These are phyloP conservation scores for Ennomos quercinarius DNA, from an alignment of 2,888 invertebrate species.

Conservation along the genomic window DNA sequence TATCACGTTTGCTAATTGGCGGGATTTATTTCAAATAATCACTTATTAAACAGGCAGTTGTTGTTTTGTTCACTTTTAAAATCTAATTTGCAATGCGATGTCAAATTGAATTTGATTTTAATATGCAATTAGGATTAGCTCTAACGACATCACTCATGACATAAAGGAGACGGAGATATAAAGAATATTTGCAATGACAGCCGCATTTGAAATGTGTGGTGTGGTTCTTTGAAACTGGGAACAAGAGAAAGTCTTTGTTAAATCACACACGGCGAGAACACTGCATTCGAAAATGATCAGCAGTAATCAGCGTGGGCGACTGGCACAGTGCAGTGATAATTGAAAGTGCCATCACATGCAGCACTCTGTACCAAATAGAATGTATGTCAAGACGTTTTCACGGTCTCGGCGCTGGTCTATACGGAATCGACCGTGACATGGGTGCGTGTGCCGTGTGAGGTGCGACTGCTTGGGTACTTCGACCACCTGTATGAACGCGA, in stretches of 20 bases:
- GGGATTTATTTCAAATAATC: constrained; percentile 61
- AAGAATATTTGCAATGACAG: constrained; percentile 69
- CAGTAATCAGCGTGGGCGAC: constrained; percentile 64
- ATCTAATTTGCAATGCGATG: constrained; percentile 68
- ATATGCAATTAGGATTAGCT: constrained; percentile 75
- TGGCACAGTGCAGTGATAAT: constrained; percentile 74
- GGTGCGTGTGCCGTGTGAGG: constrained; percentile 40
- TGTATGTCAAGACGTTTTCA: constrained; percentile 80
- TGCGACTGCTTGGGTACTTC: constrained; percentile 30
- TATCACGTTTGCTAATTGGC: constrained; percentile 63
- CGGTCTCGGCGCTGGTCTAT: constrained; percentile 68
- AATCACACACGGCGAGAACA: constrained; percentile 62
- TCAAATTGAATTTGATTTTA: constrained; percentile 64
- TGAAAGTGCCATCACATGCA: constrained; percentile 80
- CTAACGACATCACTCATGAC: constrained; percentile 63
- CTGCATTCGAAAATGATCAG: constrained; percentile 71
- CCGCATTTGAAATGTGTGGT: constrained; percentile 62
- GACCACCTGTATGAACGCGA: constrained; percentile 20
- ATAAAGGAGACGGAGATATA: constrained; percentile 61
- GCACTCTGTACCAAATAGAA: constrained; percentile 69
- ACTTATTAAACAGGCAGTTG: constrained; percentile 52
- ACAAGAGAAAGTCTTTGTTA: constrained; percentile 75
- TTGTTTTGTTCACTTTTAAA: constrained; percentile 40
- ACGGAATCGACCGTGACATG: constrained; percentile 68
- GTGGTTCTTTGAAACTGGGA: constrained; percentile 60